Base-by-base conservation (phyloP, 2,888 invertebrate species). In the Thalpophila matura region DNA sequence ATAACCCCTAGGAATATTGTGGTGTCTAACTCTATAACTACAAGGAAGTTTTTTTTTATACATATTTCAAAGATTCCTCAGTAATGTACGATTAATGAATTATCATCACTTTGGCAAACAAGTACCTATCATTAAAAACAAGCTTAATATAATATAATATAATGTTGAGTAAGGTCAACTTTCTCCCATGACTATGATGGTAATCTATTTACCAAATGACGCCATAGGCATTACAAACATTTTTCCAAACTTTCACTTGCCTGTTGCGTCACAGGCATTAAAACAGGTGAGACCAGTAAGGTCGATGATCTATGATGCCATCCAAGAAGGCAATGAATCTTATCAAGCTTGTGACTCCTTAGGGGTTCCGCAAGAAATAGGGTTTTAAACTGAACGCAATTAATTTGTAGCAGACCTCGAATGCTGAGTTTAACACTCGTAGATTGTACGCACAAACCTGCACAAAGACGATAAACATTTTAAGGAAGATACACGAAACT, bases 231-330 rank as follows among this genome's bases (percentile, higher is more conserved):
- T 74, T 76, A 78, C 53, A 74, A 24, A 65, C 66, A 68, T 80
- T 83, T 81, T 80, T 84, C 80, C 74, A 77, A 83, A 85, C 85
- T 85, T 85, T 85, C 85, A 85, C 83, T 81, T 50, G 45, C 51
- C 62, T 26, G 65, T 83, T 81, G 78, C 82, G 70, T 74, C 79
- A 78, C 75, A 59, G 75, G 67, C 61, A 50, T 58, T 67, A 47
- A 51, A 47, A 62, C 53, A 40, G 50, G 53, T 68, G 54, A 22
- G 33, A 56, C 65, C 29, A 50, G 64, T 27, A 37, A 51, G 75
- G 78, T 77, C 78, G 55, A 61, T 66, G 72, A 58, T 62, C 77
- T 59, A 43, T n/a, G n/a, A n/a, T n/a, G 29, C 47, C 27, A 29
- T 40, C 43, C 26, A 27, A 61, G 9, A 38, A 20, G 22, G 31